These are phyloP conservation scores for Archegozetes longisetosus DNA, from an alignment of 1,140 invertebrate genomes.

Conservation along the genomic window DNA sequence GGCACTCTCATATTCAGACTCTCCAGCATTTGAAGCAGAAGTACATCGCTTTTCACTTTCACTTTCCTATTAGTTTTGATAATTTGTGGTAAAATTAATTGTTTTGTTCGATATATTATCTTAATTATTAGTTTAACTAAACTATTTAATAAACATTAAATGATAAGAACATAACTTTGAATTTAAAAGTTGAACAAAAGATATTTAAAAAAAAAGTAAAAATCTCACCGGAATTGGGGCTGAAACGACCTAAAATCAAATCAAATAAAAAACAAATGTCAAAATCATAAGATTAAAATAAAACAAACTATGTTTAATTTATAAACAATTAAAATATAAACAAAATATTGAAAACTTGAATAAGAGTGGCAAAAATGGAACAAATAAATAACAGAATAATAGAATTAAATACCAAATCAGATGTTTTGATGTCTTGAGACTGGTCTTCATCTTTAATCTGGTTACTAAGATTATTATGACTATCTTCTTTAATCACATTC, in stretches of 20 bases:
- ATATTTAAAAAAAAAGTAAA: neutral
- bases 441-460: neutral
- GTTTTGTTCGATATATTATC: no score
- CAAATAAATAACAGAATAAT: neutral
- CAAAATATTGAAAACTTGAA: neutral
- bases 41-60: slow-evolving; percentile 12
- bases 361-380: neutral
- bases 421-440: neutral
- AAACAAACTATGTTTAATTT: no score
- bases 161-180: neutral
- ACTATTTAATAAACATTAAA: no score
- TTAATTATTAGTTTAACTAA: no score
- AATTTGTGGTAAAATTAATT: no score
- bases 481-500: no score
- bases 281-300: neutral
- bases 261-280: neutral
- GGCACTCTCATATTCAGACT: slow-evolving; percentile 25
- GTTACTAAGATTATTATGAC: neutral
- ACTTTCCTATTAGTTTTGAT: slow-evolving; percentile 11
- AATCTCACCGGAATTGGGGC: neutral
- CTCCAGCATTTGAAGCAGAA: slow-evolving; percentile 16
- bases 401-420: neutral
- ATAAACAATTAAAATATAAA: neutral
- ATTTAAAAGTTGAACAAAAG: neutral
- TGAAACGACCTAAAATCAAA: neutral